Evolutionary conservation across 2,797 vertebrate genomes (phyloP).

Genomic region (Trachurus trachurus): DNA sequence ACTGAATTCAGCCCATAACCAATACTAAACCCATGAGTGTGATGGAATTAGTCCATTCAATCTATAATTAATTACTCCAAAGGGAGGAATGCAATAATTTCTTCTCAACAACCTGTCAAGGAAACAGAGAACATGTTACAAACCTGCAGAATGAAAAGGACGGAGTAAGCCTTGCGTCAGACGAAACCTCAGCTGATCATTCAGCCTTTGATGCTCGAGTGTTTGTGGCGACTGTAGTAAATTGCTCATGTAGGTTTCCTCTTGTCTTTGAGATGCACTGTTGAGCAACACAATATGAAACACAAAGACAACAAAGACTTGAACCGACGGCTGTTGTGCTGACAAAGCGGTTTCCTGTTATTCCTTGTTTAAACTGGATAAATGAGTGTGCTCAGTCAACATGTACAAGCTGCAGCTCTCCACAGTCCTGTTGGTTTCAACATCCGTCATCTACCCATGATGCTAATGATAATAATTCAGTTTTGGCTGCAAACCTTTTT

Average conservation of each 20-base stretch:
- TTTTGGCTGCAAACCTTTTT: too few relatives aligned
- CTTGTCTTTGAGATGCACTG: neutral
- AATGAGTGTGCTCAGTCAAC: neutral
- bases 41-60: conserved; percentile 47
- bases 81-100: conserved; percentile 50
- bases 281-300: neutral
- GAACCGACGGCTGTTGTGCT: neutral
- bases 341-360: neutral
- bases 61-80: conserved; percentile 31
- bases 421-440: neutral
- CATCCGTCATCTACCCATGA: neutral
- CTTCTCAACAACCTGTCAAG: conserved; percentile 4
- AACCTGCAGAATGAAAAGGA: conserved; percentile 10
- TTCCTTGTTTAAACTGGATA: neutral
- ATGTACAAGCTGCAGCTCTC: neutral
- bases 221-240: neutral
- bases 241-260: conserved; percentile 4
- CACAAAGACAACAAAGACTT: neutral
- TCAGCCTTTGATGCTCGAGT: neutral
- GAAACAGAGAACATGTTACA: neutral
- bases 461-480: too few relatives aligned
- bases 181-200: conserved; percentile 6
- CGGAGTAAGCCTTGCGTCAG: conserved; percentile 16
- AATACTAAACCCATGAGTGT: conserved; percentile 44
- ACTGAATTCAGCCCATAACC: conserved; percentile 63